Conservation (phyloP, 2,888 invertebrate species). For the Eupsilia transversa region DNA sequence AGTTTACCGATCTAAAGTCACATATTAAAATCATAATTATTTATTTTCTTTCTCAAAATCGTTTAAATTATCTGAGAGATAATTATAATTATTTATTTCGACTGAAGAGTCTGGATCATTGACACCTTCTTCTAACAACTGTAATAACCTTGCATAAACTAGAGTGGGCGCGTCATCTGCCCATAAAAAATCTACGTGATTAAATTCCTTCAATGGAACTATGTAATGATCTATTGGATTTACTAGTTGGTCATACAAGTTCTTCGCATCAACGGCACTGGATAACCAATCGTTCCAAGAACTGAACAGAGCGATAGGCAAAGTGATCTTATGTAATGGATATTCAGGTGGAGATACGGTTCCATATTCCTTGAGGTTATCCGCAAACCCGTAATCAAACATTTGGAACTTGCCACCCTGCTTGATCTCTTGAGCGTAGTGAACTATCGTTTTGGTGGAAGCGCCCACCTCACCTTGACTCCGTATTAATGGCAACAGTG, state of each 20-base stretch:
- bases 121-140: slow-evolving; percentile 83
- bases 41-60: neutral
- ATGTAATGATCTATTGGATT: slow-evolving; percentile 90
- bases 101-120: slow-evolving; percentile 36
- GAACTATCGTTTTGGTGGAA: slow-evolving; percentile 93
- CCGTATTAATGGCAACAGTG: slow-evolving; percentile 92
- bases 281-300: slow-evolving; percentile 94
- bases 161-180: slow-evolving; percentile 91
- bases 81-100: slow-evolving; percentile 6
- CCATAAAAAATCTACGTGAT: slow-evolving; percentile 94
- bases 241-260: slow-evolving; percentile 88
- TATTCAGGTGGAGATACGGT: slow-evolving; percentile 91
- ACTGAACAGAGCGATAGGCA: slow-evolving; percentile 93
- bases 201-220: slow-evolving; percentile 92
- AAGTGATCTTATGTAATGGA: slow-evolving; percentile 90
- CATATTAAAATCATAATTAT: no score
- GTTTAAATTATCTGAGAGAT: neutral
- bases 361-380: slow-evolving; percentile 91
- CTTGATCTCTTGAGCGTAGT: slow-evolving; percentile 92
- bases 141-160: slow-evolving; percentile 89
- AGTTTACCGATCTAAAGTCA: no score
- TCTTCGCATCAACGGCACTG: slow-evolving; percentile 91
- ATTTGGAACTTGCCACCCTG: slow-evolving; percentile 91
- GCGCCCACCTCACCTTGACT: slow-evolving; percentile 93
- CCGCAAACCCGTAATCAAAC: slow-evolving; percentile 92